These are phyloP conservation scores for Idaea dimidiata DNA, from an alignment of 2,888 invertebrate species.

Conservation along the genomic window DNA sequence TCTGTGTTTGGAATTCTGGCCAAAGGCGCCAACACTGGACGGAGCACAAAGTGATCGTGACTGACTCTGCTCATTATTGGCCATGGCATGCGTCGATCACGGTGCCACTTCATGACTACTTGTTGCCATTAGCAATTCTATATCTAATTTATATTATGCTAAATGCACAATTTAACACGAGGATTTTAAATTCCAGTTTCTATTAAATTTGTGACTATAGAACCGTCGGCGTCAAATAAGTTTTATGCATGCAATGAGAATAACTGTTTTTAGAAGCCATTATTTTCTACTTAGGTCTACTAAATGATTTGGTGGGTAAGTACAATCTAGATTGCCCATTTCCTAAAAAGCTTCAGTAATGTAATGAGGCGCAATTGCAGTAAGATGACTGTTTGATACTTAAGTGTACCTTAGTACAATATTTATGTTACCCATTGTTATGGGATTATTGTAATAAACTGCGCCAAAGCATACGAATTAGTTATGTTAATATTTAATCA, in stretches of 20 bases:
- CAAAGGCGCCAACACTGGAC: constrained; percentile 44
- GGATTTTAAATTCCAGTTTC: not conserved
- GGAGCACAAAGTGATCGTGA: constrained; percentile 37
- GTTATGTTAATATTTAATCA: constrained; percentile 24
- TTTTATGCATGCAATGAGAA: too few species aligned
- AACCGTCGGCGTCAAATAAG: too few species aligned
- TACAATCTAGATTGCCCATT: not conserved
- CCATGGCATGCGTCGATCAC: not conserved
- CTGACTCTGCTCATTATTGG: constrained; percentile 22
- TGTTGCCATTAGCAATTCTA: not conserved
- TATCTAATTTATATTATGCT: not conserved
- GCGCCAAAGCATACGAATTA: constrained; percentile 26
- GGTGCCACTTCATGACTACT: not conserved
- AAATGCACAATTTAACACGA: not conserved
- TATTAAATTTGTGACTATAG: not conserved
- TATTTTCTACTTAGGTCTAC: too few species aligned
- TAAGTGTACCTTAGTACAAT: constrained; percentile 4
- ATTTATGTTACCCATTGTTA: constrained; percentile 19
- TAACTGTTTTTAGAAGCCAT: too few species aligned
- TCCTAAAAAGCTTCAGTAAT: not conserved
- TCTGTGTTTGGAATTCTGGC: constrained; percentile 38
- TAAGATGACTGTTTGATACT: not conserved
- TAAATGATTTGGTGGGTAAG: not conserved
- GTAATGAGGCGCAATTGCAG: not conserved
- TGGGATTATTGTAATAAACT: constrained; percentile 18